Percentiles rank a stretch among this genome's conserved stretches.
Conservation (phyloP, 1,140 invertebrate genomes). For the Cotesia typhae region DNA sequence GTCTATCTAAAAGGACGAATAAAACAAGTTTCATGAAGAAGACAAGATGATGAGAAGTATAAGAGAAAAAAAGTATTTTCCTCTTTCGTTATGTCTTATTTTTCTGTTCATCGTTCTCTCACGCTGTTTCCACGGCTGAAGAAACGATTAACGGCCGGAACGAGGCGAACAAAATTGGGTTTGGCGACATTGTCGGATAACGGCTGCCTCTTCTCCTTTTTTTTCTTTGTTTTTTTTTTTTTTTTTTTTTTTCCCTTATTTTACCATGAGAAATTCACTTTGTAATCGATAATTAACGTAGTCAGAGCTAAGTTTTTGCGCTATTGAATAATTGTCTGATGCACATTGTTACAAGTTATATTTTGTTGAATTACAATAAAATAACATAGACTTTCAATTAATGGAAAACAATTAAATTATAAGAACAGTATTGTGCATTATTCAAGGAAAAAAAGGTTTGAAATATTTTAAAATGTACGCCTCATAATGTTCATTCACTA, state of each 20-base stretch:
- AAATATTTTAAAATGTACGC: too few relatives aligned
- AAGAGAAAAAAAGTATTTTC: conserved; percentile 14
- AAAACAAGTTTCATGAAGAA: neutral
- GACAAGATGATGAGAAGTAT: conserved; percentile 15
- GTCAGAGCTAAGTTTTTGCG: neutral
- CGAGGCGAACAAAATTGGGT: conserved; percentile 34
- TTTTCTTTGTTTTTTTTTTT: conserved; percentile 2
- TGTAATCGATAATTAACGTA: conserved; percentile 26
- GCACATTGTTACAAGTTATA: neutral
- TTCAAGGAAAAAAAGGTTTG: too few relatives aligned
- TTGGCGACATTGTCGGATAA: conserved; percentile 36
- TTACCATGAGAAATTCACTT: conserved; percentile 25
- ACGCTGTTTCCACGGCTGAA: conserved; percentile 22
- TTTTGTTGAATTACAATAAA: neutral
- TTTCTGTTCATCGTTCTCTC: conserved; percentile 13
- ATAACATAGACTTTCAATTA: neutral
- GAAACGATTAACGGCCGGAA: conserved; percentile 38
- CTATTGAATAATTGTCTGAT: conserved; percentile 1
- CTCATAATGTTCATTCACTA: too few relatives aligned
- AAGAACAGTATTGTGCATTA: neutral
- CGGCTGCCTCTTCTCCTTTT: conserved; percentile 20
- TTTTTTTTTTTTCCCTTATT: neutral
- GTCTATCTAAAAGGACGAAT: neutral
- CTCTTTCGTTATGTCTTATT: conserved; percentile 15
- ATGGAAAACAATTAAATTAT: neutral